Evolutionary conservation across 2,113 vertebrate species (phyloP), one percentile per base, ranked within the genome.

Genomic region (Neogale vison): DNA sequence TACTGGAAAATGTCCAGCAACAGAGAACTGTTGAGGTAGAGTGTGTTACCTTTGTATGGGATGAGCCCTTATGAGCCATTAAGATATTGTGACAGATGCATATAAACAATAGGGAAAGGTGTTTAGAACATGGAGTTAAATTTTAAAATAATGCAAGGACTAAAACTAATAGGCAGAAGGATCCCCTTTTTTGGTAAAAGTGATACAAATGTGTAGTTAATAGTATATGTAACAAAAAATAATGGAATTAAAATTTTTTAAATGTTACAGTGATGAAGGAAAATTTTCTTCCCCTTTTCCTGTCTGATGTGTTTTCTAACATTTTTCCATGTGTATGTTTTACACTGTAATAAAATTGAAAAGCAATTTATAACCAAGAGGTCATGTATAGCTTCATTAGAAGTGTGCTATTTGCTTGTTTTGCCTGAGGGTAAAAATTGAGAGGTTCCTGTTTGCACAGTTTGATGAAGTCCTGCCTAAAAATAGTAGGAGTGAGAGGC

Each of bases 181-280:
- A 34, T 67, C 47, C 57, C 21, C 59, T 36, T 39, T 88, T 96
- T 96, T 95, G 83, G 50, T 86, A 65, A 69, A 92, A 76, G 29
- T 71, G 5, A 5, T 42, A 86, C 0, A 26, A 97, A n/a, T 77
- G 4, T 81, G 15, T 55, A 74, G 67, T 14, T 10, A 67, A 67
- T 34, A 50, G 4, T 63, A 3, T 61, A 0, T 45, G n/a, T 26
- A 39, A 77, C 17, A 74, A 36, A 72, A 39, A 77, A 67, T 34
- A 47, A 34, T 6, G 24, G 1, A 24, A 71, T 80, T 80, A 77
- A 88, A 50, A 34, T 63, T 14, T 36, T 39, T 79, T 21, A 59
- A 57, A 39, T 65, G 21, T 83, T 59, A 29, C 42, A 61, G 15
- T 55, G 57, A 69, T 74, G 24, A 61, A 74, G 59, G 45, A 57